Percentiles rank a stretch among this genome's conserved stretches.
These are phyloP conservation scores for Brachionus manjavacas DNA, from an alignment of 1,140 invertebrate genomes.

Conservation along the genomic window DNA sequence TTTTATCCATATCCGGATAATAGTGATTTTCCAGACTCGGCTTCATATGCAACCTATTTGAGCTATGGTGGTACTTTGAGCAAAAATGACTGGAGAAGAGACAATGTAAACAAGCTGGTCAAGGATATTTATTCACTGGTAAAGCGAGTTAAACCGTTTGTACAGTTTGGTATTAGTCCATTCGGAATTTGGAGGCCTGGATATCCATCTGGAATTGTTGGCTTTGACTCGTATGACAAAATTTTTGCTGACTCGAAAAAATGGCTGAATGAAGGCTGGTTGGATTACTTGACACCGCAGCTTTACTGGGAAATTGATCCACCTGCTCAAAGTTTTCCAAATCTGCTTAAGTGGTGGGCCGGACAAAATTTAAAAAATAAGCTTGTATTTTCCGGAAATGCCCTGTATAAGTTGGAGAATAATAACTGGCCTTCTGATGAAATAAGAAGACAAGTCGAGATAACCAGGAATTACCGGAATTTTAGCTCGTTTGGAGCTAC, in stretches of 20 bases:
- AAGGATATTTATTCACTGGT: slow-evolving; percentile 46
- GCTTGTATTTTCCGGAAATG: slow-evolving; percentile 48
- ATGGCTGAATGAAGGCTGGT: slow-evolving; percentile 51
- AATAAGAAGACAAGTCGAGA: slow-evolving; percentile 47
- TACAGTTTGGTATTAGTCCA: slow-evolving; percentile 52
- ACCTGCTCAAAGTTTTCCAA: slow-evolving; percentile 49
- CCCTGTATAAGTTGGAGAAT: slow-evolving; percentile 44
- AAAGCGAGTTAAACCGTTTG: slow-evolving; percentile 46
- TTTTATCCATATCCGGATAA: slow-evolving; percentile 54
- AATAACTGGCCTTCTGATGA: slow-evolving; percentile 48
- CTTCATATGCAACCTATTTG: slow-evolving; percentile 48
- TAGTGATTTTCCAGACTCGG: slow-evolving; percentile 48
- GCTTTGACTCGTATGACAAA: slow-evolving; percentile 48
- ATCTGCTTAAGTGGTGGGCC: slow-evolving; percentile 51
- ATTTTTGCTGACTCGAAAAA: slow-evolving; percentile 51
- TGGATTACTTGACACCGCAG: slow-evolving; percentile 52
- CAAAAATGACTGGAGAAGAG: slow-evolving; percentile 49
- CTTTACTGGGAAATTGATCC: slow-evolving; percentile 53
- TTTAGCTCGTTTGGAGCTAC: slow-evolving; percentile 47
- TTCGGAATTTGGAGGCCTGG: slow-evolving; percentile 53
- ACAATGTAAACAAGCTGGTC: slow-evolving; percentile 50
- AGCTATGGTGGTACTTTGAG: slow-evolving; percentile 47
- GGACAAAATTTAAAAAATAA: slow-evolving; percentile 45
- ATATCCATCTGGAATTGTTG: slow-evolving; percentile 47
- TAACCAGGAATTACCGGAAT: slow-evolving; percentile 44